phyloP scores from a whole-genome alignment of 2,888 invertebrate species.

The Barypeithes pellucidus region DNA sequence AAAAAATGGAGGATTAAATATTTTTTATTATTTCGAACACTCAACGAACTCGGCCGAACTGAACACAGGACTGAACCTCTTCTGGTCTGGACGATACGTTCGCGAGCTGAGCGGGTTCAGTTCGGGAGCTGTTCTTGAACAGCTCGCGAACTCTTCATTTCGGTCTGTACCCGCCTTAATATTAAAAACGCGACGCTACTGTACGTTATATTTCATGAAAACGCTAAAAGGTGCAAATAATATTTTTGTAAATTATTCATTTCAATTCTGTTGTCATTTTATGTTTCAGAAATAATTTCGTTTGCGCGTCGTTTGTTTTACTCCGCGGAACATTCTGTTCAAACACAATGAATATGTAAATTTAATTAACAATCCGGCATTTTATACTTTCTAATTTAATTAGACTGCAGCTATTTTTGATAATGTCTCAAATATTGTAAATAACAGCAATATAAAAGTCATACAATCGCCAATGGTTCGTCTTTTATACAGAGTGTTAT shows the following conservation, averaged over 20 bases:
- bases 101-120: too few species aligned
- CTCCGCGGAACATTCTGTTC: slow-evolving; percentile 52
- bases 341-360: slow-evolving; percentile 49
- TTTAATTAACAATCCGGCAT: slow-evolving; percentile 39
- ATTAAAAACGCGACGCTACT: slow-evolving; percentile 20
- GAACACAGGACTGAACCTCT: too few species aligned
- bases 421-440: slow-evolving; percentile 18
- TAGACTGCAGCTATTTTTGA: slow-evolving; percentile 26
- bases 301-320: slow-evolving; percentile 52
- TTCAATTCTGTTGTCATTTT: slow-evolving; percentile 53
- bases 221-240: slow-evolving; percentile 53
- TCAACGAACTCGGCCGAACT: too few species aligned
- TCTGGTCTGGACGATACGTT: too few species aligned
- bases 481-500: too few species aligned
- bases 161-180: too few species aligned
- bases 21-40: too few species aligned
- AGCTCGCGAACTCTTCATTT: too few species aligned
- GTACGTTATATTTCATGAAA: slow-evolving; percentile 1
- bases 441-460: slow-evolving; percentile 6
- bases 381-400: slow-evolving; percentile 42
- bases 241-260: slow-evolving; percentile 54
- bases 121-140: too few species aligned
- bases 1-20: too few species aligned
- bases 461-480: too few species aligned
- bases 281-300: slow-evolving; percentile 51